Percentiles rank a stretch among this genome's conserved stretches.
Evolutionary conservation across 2,797 vertebrate species (phyloP).

Genomic region (Lithobates sylvaticus): DNA sequence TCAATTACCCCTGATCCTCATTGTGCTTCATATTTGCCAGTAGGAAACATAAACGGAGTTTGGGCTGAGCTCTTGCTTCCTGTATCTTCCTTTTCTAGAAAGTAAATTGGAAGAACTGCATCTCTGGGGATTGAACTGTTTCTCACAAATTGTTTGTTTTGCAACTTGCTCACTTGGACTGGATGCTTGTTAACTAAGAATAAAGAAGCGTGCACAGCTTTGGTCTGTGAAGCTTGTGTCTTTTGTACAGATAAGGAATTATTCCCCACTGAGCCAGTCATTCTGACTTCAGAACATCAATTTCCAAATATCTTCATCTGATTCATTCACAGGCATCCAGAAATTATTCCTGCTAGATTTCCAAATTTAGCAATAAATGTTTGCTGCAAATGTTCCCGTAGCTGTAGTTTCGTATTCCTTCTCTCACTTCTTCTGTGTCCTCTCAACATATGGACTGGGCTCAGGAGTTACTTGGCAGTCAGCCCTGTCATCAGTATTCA

Average conservation of each 20-base stretch:
- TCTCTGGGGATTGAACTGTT: not conserved
- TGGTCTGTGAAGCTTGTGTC: not conserved
- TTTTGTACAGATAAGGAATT: slow-evolving; percentile 6
- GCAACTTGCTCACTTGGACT: not conserved
- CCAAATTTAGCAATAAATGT: slow-evolving; percentile 20
- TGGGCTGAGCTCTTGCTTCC: slow-evolving; percentile 1
- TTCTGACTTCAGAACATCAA: slow-evolving; percentile 13
- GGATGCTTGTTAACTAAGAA: not conserved
- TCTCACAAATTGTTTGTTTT: not conserved
- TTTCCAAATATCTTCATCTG: slow-evolving; percentile 13
- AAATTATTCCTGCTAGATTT: not conserved
- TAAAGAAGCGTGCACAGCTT: not conserved
- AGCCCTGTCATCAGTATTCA: not conserved
- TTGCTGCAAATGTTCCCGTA: not conserved
- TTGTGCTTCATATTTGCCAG: not conserved
- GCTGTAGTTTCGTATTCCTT: not conserved
- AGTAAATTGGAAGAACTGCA: slow-evolving; percentile 19
- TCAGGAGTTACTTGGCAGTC: not conserved
- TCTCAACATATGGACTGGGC: not conserved
- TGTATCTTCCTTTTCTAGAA: slow-evolving; percentile 7
- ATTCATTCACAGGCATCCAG: slow-evolving; percentile 16
- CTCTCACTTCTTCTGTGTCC: slow-evolving; percentile 3
- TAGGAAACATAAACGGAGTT: not conserved
- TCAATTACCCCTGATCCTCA: not conserved
- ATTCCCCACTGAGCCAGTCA: slow-evolving; percentile 10